A percentile compares a stretch with the other conserved stretches of the same genome.
phyloP scores from a whole-genome alignment of 1,140 invertebrate genomes.

The Sipha flava region DNA sequence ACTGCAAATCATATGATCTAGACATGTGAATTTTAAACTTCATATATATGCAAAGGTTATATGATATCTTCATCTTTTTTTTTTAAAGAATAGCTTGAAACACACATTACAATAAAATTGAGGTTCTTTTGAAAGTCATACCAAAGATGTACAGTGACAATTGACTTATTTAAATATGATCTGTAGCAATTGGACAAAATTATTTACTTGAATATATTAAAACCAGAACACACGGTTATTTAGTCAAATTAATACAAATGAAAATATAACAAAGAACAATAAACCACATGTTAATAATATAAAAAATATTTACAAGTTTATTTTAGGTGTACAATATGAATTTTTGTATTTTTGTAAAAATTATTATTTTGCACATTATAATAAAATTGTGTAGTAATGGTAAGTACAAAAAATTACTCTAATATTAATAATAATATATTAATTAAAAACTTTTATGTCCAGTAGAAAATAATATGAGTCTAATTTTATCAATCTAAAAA shows the following conservation, averaged over 20 bases:
- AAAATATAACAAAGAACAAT: neutral
- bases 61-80: constrained; percentile 39
- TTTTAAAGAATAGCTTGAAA: constrained; percentile 44
- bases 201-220: constrained; percentile 1
- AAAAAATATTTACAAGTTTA: neutral
- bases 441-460: no score
- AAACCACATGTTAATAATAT: neutral
- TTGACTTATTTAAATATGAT: constrained; percentile 46
- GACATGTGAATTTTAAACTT: neutral
- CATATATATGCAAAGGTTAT: constrained; percentile 35
- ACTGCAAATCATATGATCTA: neutral
- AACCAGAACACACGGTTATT: neutral
- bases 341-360: no score
- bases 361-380: no score
- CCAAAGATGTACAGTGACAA: constrained; percentile 43
- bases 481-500: no score
- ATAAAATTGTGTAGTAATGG: no score
- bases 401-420: no score
- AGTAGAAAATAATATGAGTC: no score
- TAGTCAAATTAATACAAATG: neutral
- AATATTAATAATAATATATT: no score
- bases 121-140: constrained; percentile 55
- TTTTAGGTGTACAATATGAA: neutral
- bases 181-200: constrained; percentile 36
- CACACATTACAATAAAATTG: constrained; percentile 58